Base-by-base conservation (phyloP, 1,140 invertebrate genomes). In the Bombyx mandarina region DNA sequence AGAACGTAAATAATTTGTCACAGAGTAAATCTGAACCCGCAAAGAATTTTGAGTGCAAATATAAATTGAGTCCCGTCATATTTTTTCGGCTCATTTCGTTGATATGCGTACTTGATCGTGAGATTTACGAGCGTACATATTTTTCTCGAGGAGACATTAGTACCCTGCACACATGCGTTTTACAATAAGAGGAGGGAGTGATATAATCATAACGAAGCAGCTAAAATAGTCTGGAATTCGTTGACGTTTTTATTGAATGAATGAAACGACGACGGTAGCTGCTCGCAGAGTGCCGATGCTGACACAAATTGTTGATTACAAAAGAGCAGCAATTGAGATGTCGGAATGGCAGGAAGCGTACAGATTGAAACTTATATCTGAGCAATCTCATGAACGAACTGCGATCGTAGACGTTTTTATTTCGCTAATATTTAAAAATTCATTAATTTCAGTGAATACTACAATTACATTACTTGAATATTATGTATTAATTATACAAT, bases 291-390 rank as follows among this genome's bases (percentile, higher is more conserved):
- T 79, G 73, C 58, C 69, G 69, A 66, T 79, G 73, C 60, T 67
- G 69, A 71, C 75, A 81, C 81, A 86, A 79, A 82, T 84, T 80
- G 81, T 71, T 82, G 77, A 84, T 83, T 84, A 84, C 79, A 85
- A 84, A 84, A 85, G 82, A 86, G 79, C 74, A 77, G 71, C 82
- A 82, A 83, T 86, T 83, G 80, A 83, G 77, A 78, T 72, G 83
- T 82, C 73, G 75, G 71, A 66, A 69, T 46, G 66, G 69, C 79
- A 84, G 83, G 76, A 82, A 81, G 73, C 64, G 67, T 22, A 60
- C 67, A 73, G 72, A 83, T 83, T 83, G 80, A 83, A 76, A 83
- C 76, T 83, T 83, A 80, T 83, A 74, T 79, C 68, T 78, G 57
- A 60, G 57, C 53, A 56, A 65, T 35, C 26, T 35, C 26, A 18